Evolutionary conservation across 2,888 invertebrate species (phyloP).

Genomic region (Eristalinus aeneus): DNA sequence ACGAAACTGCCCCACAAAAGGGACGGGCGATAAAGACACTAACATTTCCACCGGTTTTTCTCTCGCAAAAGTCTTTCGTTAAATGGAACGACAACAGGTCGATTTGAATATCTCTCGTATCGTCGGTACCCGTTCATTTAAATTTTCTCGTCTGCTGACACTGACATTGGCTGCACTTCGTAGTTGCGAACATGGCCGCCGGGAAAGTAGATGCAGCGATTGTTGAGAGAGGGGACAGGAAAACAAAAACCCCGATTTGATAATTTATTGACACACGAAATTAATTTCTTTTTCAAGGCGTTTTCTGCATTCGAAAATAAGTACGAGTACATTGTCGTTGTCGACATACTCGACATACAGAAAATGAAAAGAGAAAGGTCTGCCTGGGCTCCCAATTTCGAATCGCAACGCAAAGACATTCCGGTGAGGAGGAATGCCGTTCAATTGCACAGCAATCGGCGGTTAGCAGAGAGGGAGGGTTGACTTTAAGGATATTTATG

Average conservation of each 20-base stretch:
- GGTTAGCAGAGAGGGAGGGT: not conserved
- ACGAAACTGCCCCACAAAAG: not conserved
- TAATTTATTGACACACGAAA: slow-evolving; percentile 57
- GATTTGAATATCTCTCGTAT: slow-evolving; percentile 15
- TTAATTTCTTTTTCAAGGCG: slow-evolving; percentile 48
- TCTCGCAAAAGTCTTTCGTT: not conserved
- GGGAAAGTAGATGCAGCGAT: not conserved
- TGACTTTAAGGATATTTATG: slow-evolving; percentile 49
- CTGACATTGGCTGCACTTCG: slow-evolving; percentile 50
- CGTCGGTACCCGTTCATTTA: slow-evolving; percentile 25
- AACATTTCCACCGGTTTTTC: slow-evolving; percentile 25
- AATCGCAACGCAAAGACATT: slow-evolving; percentile 40
- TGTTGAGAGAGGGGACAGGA: not conserved
- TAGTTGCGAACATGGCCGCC: not conserved
- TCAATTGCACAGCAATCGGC: not conserved
- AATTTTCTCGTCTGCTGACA: slow-evolving; percentile 36
- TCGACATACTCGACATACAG: not conserved
- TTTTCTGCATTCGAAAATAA: slow-evolving; percentile 37
- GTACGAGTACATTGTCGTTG: not conserved
- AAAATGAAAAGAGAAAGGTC: slow-evolving; percentile 59
- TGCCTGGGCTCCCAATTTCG: slow-evolving; percentile 25
- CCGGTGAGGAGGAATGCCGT: not conserved
- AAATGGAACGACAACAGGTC: not conserved
- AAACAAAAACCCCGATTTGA: slow-evolving; percentile 45
- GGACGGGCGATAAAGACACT: not conserved